A percentile compares a stretch with the other conserved stretches of the same genome.
Conservation (phyloP, 2,888 invertebrate genomes). For the Chesias legatella region DNA sequence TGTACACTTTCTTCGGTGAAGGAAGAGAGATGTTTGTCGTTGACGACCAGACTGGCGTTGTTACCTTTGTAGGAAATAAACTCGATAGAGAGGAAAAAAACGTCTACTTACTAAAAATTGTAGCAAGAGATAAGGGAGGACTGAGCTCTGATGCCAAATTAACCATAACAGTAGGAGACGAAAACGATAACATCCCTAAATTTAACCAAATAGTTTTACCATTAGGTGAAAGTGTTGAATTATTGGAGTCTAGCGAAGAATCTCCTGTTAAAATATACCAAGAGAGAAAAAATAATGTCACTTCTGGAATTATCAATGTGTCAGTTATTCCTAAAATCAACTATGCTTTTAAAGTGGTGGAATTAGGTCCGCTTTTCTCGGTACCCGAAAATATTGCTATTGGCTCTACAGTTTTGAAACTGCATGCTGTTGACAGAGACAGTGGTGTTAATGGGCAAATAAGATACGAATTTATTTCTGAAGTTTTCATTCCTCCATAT, state of each 20-base stretch:
- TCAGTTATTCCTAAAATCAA: constrained; percentile 63
- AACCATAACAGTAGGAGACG: constrained; percentile 86
- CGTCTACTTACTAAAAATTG: constrained; percentile 84
- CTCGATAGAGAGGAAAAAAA: constrained; percentile 88
- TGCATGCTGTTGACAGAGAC: constrained; percentile 87
- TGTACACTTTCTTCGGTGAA: constrained; percentile 85
- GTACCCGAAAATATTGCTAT: constrained; percentile 87
- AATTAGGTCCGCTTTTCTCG: constrained; percentile 82
- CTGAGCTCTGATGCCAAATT: constrained; percentile 87
- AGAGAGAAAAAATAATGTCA: constrained; percentile 55
- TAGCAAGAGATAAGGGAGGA: constrained; percentile 89
- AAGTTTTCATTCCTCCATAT: constrained; percentile 82
- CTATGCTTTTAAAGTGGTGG: constrained; percentile 51
- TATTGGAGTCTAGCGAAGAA: constrained; percentile 82
- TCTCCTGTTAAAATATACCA: constrained; percentile 68
- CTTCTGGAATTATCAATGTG: constrained; percentile 47
- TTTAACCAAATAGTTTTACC: constrained; percentile 86
- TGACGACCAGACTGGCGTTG: constrained; percentile 82
- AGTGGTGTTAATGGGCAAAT: constrained; percentile 85
- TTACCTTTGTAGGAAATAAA: constrained; percentile 79
- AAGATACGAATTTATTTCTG: constrained; percentile 85
- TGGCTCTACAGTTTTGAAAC: constrained; percentile 84
- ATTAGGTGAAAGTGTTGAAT: constrained; percentile 83
- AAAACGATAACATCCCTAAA: constrained; percentile 89
- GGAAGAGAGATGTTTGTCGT: constrained; percentile 87